A percentile compares a stretch with the other conserved stretches of the same genome.
These are phyloP conservation scores for Acanthosepion esculentum DNA, from an alignment of 2,888 invertebrate species.

Conservation along the genomic window DNA sequence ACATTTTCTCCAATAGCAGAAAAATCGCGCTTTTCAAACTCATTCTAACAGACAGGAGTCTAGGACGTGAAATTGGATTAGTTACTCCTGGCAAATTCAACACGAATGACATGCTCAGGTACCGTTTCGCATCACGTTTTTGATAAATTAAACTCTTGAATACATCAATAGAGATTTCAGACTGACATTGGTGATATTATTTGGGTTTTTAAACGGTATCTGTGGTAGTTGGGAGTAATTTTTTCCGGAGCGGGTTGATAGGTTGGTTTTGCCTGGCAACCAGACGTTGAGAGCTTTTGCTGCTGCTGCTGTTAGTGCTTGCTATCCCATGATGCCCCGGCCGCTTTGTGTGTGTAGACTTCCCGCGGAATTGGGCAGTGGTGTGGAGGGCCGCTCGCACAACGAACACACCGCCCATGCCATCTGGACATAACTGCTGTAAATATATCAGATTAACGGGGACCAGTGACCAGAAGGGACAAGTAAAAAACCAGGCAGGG, in stretches of 20 bases:
- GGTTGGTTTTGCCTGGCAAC: background rate
- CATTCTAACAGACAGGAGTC: too few relatives aligned
- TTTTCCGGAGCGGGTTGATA: background rate
- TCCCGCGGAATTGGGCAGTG: slow-evolving; percentile 65
- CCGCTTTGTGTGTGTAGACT: slow-evolving; percentile 57
- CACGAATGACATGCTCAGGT: background rate
- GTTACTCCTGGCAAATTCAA: background rate
- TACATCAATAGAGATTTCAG: background rate
- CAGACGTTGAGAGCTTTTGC: background rate
- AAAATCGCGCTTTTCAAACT: too few relatives aligned
- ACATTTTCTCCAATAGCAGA: too few relatives aligned
- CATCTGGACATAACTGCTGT: slow-evolving; percentile 40
- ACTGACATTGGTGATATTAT: background rate
- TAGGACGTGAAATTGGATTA: background rate
- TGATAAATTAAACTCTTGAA: background rate
- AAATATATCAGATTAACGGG: slow-evolving; percentile 51
- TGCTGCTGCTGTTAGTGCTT: slow-evolving; percentile 2
- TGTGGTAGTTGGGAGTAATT: background rate
- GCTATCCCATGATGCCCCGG: slow-evolving; percentile 46
- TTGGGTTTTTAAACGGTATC: background rate
- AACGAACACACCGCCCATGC: background rate
- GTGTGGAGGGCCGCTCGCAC: slow-evolving; percentile 49
- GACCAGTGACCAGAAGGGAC: slow-evolving; percentile 49
- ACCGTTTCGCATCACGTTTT: background rate
- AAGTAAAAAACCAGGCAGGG: slow-evolving; percentile 24